Base-by-base conservation (phyloP, 2,113 vertebrate genomes). In the Loxodonta africana region DNA sequence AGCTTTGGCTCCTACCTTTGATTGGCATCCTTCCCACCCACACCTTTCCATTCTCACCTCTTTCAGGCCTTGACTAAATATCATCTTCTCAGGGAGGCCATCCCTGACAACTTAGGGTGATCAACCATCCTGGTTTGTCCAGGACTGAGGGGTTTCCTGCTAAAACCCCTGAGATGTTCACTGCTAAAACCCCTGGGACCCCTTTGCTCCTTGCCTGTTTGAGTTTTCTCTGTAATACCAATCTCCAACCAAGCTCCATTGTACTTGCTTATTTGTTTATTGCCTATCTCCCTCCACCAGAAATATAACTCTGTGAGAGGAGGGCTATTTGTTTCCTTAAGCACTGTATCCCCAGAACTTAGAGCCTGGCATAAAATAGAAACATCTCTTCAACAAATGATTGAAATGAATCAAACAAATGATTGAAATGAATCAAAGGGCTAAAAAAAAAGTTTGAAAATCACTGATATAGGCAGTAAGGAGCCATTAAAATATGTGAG, bases 1-100 rank as follows among this genome's bases (percentile, higher is more conserved):
- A 33, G 83, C 12, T 12, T 26, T 2, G 8, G 14, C 23, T 12
- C 12, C 1, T 0, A 12, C 8, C 14, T 78, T 23, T 53, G 4
- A 67, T 18, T 0, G 67, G 3, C 23, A 5, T n/a, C 74, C n/a
- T 6, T 77, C 6, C 37, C 8, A 6, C 53, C 6, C 3, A 4
- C 17, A 21, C 11, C 63, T 69, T 44, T 3, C 63, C 0, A 5
- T 18, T 25, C 11, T 44, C 8, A 17, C 26, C n/a, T 25, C 46
- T 78, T 53, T 53, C 44, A 77, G 71, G 33, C 25, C 18, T 60
- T 33, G 33, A 26, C 30, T 12, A 65, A 33, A 51, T 23, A 10
- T 82, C 76, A 2, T 80, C 26, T 69, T 57, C 30, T n/a, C 74
- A 71, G 41, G 10, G 26, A 69, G 37, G 37, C 28, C 48, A 17